Percentiles rank a stretch among this genome's conserved stretches.
Conservation (phyloP, 2,797 vertebrate genomes). For the Syngnathus rostellatus region DNA sequence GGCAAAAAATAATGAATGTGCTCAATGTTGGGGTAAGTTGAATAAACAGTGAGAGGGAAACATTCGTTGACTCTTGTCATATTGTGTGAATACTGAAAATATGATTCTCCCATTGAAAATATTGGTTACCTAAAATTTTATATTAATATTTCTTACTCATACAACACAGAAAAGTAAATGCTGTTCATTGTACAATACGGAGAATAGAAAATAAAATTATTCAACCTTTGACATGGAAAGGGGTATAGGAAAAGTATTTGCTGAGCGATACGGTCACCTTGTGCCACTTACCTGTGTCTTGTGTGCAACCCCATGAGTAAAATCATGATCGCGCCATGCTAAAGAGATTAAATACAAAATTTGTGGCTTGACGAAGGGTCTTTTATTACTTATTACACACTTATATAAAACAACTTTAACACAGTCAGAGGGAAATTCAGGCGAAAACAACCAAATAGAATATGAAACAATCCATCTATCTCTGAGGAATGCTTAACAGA, state of each 20-base stretch:
- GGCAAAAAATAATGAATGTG: slow-evolving; percentile 53
- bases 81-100: neutral
- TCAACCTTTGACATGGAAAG: too few relatives aligned
- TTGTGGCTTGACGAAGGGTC: neutral
- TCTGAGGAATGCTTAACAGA: neutral
- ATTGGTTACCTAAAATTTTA: neutral
- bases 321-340: too few relatives aligned
- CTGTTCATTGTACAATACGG: neutral
- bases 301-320: neutral
- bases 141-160: neutral
- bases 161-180: neutral
- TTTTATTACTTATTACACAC: neutral
- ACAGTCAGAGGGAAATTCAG: neutral
- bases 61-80: neutral
- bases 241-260: too few relatives aligned
- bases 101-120: neutral
- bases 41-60: slow-evolving; percentile 55
- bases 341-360: neutral
- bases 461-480: neutral
- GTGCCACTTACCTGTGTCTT: too few relatives aligned
- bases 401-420: neutral
- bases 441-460: neutral
- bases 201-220: too few relatives aligned
- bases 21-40: slow-evolving; percentile 39
- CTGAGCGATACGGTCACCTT: too few relatives aligned